phyloP scores from a whole-genome alignment of 2,113 vertebrate species.

The Mobula hypostoma region DNA sequence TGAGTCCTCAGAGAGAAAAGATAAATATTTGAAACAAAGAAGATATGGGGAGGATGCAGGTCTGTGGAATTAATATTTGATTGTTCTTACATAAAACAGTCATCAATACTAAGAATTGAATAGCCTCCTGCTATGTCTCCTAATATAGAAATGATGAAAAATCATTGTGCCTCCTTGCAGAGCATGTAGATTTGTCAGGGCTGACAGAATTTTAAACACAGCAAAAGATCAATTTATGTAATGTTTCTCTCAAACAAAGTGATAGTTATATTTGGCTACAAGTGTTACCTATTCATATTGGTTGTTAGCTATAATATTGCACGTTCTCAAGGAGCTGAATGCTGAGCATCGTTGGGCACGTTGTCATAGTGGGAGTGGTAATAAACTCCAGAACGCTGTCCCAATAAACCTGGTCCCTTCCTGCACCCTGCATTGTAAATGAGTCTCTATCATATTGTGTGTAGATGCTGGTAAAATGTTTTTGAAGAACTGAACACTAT shows the following conservation, averaged over 20 bases:
- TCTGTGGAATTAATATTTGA: neutral
- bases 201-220: neutral
- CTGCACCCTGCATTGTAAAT: neutral
- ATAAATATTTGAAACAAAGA: neutral
- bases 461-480: neutral
- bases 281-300: neutral
- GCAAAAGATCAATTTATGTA: neutral
- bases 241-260: neutral
- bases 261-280: neutral
- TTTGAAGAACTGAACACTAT: neutral
- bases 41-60: neutral
- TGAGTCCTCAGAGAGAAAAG: neutral
- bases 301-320: neutral
- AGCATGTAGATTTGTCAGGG: neutral
- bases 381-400: slow-evolving; percentile 12
- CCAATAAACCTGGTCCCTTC: neutral
- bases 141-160: neutral
- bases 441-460: neutral
- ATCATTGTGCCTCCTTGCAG: neutral
- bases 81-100: neutral
- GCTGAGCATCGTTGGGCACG: neutral
- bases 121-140: neutral
- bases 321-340: neutral
- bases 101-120: neutral
- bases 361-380: slow-evolving; percentile 23